A percentile compares a stretch with the other conserved stretches of the same genome.
Conservation (phyloP, 1,140 invertebrate species). For the Bilobella aurantiaca region DNA sequence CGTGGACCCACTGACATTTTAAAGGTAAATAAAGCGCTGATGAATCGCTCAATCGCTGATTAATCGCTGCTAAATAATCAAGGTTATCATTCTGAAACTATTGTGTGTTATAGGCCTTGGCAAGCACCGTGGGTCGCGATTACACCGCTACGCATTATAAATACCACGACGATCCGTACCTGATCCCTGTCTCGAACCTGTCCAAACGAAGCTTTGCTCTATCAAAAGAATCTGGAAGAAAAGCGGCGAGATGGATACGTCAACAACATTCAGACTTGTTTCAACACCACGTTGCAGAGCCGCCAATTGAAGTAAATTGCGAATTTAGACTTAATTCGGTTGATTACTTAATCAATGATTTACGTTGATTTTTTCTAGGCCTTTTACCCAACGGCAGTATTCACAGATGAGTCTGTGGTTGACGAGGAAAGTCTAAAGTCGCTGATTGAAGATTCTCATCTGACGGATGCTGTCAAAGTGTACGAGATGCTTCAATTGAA, state of each 20-base stretch:
- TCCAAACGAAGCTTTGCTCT: constrained; percentile 63
- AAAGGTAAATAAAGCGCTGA: neutral
- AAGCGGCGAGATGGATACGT: constrained; percentile 72
- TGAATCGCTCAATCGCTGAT: no score
- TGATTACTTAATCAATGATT: no score
- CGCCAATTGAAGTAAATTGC: constrained; percentile 44
- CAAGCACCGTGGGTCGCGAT: constrained; percentile 60
- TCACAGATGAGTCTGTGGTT: constrained; percentile 58
- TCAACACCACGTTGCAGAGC: constrained; percentile 57
- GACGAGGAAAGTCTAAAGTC: constrained; percentile 46
- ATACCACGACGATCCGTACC: constrained; percentile 79
- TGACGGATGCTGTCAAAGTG: constrained; percentile 59
- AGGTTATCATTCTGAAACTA: constrained; percentile 4
- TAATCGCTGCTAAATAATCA: no score
- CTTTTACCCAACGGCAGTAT: constrained; percentile 57
- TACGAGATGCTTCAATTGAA: constrained; percentile 59
- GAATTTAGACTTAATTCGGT: neutral
- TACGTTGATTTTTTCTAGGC: no score
- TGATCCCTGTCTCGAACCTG: constrained; percentile 66
- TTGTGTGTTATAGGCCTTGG: constrained; percentile 50
- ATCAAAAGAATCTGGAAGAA: constrained; percentile 71
- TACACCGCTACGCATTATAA: constrained; percentile 71
- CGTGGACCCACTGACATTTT: neutral
- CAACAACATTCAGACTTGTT: constrained; percentile 66
- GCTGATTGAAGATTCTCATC: constrained; percentile 52